A percentile compares a stretch with the other conserved stretches of the same genome.
Evolutionary conservation across 2,113 vertebrate genomes (phyloP).

Genomic region (Sylvia atricapilla): DNA sequence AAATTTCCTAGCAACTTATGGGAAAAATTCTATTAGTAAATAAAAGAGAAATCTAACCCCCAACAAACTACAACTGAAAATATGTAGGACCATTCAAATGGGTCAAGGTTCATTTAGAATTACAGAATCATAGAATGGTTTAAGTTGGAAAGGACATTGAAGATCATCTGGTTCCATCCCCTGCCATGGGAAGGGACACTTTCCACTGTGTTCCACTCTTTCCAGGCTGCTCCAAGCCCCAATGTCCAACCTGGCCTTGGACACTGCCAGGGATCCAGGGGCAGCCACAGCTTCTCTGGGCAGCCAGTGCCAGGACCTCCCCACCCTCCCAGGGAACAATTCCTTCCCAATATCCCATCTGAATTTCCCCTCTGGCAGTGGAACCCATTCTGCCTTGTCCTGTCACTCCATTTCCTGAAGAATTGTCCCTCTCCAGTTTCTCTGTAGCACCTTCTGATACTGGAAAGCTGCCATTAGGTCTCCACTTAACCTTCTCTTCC

Average conservation of each 20-base stretch:
- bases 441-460: background rate
- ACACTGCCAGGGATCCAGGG: background rate
- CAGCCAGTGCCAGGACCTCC: background rate
- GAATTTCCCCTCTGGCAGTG: accelerated
- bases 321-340: background rate
- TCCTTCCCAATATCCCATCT: background rate
- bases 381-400: background rate
- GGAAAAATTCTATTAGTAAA: background rate
- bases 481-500: background rate
- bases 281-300: background rate
- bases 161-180: accelerated
- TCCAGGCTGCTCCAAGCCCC: background rate
- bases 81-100: background rate
- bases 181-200: background rate
- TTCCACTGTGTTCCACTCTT: no score
- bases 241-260: background rate
- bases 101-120: background rate
- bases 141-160: background rate
- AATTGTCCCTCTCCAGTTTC: background rate
- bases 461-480: background rate
- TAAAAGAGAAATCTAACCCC: background rate
- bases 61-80: background rate
- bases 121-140: background rate
- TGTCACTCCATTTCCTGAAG: background rate
- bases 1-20: background rate